These are phyloP conservation scores for Bostrychus sinensis DNA, from an alignment of 2,113 vertebrate species.

Conservation along the genomic window DNA sequence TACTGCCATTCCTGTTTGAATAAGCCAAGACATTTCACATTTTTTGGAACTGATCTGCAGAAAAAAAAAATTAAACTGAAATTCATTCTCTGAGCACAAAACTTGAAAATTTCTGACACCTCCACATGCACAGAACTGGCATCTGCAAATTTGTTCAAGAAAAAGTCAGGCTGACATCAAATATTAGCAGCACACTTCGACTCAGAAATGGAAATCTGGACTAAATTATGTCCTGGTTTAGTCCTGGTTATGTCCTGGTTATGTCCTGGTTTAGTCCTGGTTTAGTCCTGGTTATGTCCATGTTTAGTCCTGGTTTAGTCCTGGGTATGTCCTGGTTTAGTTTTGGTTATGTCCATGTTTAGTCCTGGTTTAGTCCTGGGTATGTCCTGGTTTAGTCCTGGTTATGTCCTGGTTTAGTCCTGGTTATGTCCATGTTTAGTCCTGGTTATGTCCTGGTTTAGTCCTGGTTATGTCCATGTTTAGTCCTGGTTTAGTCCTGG, in stretches of 20 bases:
- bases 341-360: too few relatives aligned
- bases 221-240: not conserved
- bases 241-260: not conserved
- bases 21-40: slow-evolving; percentile 51
- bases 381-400: too few relatives aligned
- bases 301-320: too few relatives aligned
- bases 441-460: too few relatives aligned
- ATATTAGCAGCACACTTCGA: slow-evolving; percentile 23
- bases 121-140: slow-evolving; percentile 37
- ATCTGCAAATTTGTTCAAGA: slow-evolving; percentile 23
- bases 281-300: too few relatives aligned
- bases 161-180: slow-evolving; percentile 24
- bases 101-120: slow-evolving; percentile 38
- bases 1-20: slow-evolving; percentile 33
- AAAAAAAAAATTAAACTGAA: slow-evolving; percentile 42
- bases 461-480: too few relatives aligned
- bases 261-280: too few relatives aligned
- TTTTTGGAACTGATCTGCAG: slow-evolving; percentile 49
- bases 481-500: too few relatives aligned
- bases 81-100: not conserved
- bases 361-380: too few relatives aligned
- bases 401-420: too few relatives aligned
- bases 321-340: too few relatives aligned
- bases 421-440: too few relatives aligned
- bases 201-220: slow-evolving; percentile 14